These are phyloP conservation scores for Mesocricetus auratus DNA, from an alignment of 2,113 vertebrate genomes.

Conservation along the genomic window DNA sequence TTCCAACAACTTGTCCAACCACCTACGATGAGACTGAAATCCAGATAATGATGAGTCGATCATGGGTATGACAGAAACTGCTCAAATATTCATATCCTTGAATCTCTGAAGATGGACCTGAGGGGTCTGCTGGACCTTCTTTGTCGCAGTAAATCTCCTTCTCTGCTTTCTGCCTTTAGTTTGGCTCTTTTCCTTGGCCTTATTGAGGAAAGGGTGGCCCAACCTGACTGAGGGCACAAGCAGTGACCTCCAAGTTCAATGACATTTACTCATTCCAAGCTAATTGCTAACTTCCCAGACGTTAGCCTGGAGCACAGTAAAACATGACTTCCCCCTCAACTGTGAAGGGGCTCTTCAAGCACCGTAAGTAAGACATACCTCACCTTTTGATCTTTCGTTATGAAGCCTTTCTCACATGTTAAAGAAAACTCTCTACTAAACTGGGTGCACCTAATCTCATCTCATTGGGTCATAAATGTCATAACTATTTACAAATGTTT, in stretches of 20 bases:
- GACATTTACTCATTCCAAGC: not conserved
- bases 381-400: not conserved
- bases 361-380: not conserved
- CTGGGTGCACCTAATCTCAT: not conserved
- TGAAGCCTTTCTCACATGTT: not conserved
- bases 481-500: not conserved
- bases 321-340: not conserved
- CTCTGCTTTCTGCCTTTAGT: not conserved
- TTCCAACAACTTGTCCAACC: not conserved
- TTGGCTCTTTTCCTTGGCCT: not conserved
- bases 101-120: not conserved
- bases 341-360: not conserved
- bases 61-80: not conserved
- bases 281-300: not conserved
- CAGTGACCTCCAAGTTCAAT: not conserved
- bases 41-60: not conserved
- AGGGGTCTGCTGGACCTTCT: not conserved
- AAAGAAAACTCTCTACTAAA: not conserved
- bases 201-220: not conserved
- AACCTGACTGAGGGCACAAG: not conserved
- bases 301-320: not conserved
- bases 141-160: not conserved
- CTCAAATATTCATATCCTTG: not conserved
- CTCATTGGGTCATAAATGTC: not conserved
- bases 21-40: not conserved